phyloP scores from a whole-genome alignment of 1,140 invertebrate species.

The Aphelenchoides besseyi region DNA sequence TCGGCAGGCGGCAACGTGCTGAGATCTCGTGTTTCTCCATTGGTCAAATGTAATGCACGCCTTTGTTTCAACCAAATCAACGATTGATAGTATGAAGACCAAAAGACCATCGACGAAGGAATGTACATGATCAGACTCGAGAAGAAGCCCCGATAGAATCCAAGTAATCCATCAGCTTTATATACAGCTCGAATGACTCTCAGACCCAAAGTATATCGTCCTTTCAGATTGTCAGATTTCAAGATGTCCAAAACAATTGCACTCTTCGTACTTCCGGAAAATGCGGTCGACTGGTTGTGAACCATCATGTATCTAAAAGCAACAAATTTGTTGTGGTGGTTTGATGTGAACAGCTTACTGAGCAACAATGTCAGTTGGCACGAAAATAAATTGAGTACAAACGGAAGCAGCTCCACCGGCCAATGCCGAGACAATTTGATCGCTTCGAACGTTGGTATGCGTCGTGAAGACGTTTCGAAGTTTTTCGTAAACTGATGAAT shows the following conservation, averaged over 20 bases:
- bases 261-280: constrained; percentile 34
- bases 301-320: constrained; percentile 43
- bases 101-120: constrained; percentile 61
- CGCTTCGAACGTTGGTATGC: constrained; percentile 46
- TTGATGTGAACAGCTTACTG: constrained; percentile 73
- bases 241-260: constrained; percentile 34
- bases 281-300: constrained; percentile 44
- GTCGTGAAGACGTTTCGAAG: constrained; percentile 74
- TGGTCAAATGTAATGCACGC: constrained; percentile 23
- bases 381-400: constrained; percentile 66
- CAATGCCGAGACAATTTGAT: constrained; percentile 53
- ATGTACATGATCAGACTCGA: constrained; percentile 61
- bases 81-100: constrained; percentile 52
- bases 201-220: constrained; percentile 28
- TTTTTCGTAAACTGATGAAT: constrained; percentile 91
- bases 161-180: constrained; percentile 44
- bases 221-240: constrained; percentile 28
- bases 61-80: constrained; percentile 26
- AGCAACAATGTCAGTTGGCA: constrained; percentile 46
- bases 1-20: constrained; percentile 21
- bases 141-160: constrained; percentile 54
- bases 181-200: constrained; percentile 52
- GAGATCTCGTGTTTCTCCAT: constrained; percentile 19
- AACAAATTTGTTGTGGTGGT: constrained; percentile 32
- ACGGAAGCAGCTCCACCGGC: constrained; percentile 80